Evolutionary conservation across 2,888 invertebrate species (phyloP), one percentile per base, ranked within the genome.

Genomic region (Ophraella communa): DNA sequence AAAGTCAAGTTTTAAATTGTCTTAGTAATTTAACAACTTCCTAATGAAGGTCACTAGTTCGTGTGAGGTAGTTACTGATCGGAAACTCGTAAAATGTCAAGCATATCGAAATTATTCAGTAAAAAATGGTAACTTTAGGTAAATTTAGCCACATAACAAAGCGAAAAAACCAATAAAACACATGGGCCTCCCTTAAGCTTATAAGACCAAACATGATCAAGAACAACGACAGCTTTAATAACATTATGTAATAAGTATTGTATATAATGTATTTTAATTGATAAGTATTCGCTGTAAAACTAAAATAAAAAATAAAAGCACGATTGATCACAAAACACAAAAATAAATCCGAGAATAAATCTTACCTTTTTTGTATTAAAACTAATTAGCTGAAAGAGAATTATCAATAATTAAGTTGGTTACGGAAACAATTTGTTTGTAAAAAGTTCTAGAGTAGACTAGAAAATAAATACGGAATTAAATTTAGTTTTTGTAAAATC

Each of bases 131-230:
- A 45, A 45, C 11, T 11, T 11, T 11, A n/a, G n/a, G n/a, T n/a
- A n/a, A n/a, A n/a, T n/a, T n/a, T n/a, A n/a, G n/a, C n/a, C n/a
- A n/a, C n/a, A n/a, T n/a, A n/a, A n/a, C n/a, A n/a, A n/a, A n/a
- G n/a, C n/a, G n/a, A 30, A 55, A 49, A 4, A 47, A 51, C 14
- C 33, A 56, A 45, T 39, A 69, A 65, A 69, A 72, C 71, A 76
- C 74, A 77, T 76, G 77, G 75, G 76, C 76, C 76, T 77, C 76
- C 75, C 69, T 60, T 53, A 66, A 59, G 69, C 64, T 27, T 51
- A 27, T 62, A 61, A 57, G 65, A 66, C 39, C 42, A 58, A 67
- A 69, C 44, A 57, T 44, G 57, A 39, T 57, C 55, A 60, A 67
- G 62, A 68, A 60, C 53, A 57, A 70, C 30, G 30, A 64, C 18